Base-by-base conservation (phyloP, 2,888 invertebrate species). In the Clitarchus hookeri region DNA sequence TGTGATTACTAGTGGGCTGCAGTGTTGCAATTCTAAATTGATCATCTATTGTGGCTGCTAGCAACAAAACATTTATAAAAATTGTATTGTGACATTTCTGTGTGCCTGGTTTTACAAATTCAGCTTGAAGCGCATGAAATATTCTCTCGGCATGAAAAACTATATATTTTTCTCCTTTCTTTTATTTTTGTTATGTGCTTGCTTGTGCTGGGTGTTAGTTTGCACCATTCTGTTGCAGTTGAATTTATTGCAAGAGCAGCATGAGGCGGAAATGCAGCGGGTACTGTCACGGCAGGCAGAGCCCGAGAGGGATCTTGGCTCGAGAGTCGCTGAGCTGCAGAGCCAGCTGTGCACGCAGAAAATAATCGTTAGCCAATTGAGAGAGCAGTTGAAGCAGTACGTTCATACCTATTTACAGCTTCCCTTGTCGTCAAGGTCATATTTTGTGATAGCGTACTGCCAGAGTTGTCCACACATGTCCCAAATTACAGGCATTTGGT, bases 271-370 rank as follows among this genome's bases (percentile, higher is more conserved):
- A 87, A 90, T 93, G 87, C 90, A 90, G 12, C 88, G 90, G 16
- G 87, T 92, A 53, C 88, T 91, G n/a, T 91, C 91, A 86, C 92
- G 91, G 65, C 91, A 91, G 87, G 79, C 84, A 19, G 54, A 84
- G 16, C 65, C 84, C 19, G 54, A 84, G 16, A 36, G 84, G n/a
- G 54, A 87, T 80, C 84, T 80, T 48, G 91, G 90, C 85, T 88
- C 90, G 11, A 91, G 91, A 36, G 88, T 89, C 90, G 90, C 91
- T 85, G 91, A 92, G 88, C 90, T 92, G 78, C 91, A 91, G 90
- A 91, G 93, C 84, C 92, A 96, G 95, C 92, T 97, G 78, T 96
- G 96, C 91, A 95, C 95, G 13, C 93, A 92, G 88, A 90, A 91
- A 85, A 90, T 91, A 78, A 90, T 92, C 87, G 92, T 92, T 89